phyloP scores from a whole-genome alignment of 2,113 vertebrate genomes.

The Rynchops niger region DNA sequence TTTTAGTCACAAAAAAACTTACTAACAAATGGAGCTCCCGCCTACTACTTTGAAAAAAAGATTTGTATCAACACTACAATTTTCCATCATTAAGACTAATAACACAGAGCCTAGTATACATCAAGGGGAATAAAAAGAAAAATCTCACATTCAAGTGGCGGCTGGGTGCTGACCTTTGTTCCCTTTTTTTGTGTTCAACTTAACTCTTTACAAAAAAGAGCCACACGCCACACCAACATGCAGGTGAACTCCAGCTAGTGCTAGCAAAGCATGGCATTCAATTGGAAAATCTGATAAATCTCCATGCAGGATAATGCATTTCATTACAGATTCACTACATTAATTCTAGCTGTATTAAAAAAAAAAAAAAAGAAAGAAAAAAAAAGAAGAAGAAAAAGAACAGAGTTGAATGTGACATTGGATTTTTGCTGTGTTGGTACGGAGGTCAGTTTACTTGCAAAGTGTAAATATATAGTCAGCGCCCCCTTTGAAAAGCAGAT shows the following conservation, averaged over 20 bases:
- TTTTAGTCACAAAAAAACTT: conserved; percentile 99
- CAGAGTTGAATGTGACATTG: conserved; percentile 75
- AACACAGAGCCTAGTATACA: conserved; percentile 98
- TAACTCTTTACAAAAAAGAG: conserved; percentile 97
- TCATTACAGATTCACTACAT: conserved; percentile 86
- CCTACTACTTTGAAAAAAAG: conserved; percentile 99
- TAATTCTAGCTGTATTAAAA: conserved; percentile 75
- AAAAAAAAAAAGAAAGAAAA: neutral
- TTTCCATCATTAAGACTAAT: conserved; percentile 99
- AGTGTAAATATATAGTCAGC: conserved; percentile 70
- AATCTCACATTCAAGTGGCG: conserved; percentile 99
- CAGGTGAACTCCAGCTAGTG: conserved; percentile 92
- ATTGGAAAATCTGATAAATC: conserved; percentile 91
- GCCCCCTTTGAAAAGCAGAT: conserved; percentile 72
- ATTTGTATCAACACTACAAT: conserved; percentile 99
- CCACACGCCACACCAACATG: conserved; percentile 88
- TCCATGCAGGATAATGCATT: conserved; percentile 87
- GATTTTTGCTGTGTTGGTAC: conserved; percentile 66
- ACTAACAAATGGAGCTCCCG: conserved; percentile 99
- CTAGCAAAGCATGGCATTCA: conserved; percentile 89
- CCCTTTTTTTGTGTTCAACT: conserved; percentile 98
- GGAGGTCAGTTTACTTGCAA: conserved; percentile 72
- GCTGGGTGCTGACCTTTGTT: conserved; percentile 99
- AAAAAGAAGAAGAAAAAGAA: conserved; percentile 16
- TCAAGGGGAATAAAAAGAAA: conserved; percentile 99